Percentiles rank a stretch among this genome's conserved stretches.
Conservation (phyloP, 1,140 invertebrate species). For the Lepidurus apus region DNA sequence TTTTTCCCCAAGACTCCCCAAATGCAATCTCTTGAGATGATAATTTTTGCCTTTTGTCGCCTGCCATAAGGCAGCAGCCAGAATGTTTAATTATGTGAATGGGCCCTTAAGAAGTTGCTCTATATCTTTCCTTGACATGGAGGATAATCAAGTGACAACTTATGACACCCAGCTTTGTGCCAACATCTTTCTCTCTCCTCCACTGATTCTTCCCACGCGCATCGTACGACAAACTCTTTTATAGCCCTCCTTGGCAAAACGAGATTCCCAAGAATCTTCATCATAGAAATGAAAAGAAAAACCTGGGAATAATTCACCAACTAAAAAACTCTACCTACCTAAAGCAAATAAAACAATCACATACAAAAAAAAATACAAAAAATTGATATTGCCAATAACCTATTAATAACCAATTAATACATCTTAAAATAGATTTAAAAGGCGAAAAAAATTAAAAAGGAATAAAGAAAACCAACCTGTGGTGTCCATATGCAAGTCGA, state of each 20-base stretch:
- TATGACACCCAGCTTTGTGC: conserved; percentile 7
- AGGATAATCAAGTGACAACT: conserved; percentile 14
- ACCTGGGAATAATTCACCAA: too few relatives aligned
- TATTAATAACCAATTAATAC: too few relatives aligned
- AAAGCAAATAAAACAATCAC: too few relatives aligned
- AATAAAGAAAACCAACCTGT: conserved; percentile 60
- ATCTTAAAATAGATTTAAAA: too few relatives aligned
- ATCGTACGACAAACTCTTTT: neutral
- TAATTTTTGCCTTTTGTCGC: conserved; percentile 22
- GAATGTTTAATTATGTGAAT: conserved; percentile 20
- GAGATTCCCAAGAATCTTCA: neutral
- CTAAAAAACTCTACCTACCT: too few relatives aligned
- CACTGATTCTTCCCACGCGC: conserved; percentile 17
- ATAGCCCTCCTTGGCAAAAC: neutral
- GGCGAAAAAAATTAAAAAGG: neutral
- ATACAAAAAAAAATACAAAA: too few relatives aligned
- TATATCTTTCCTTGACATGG: neutral
- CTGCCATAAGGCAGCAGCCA: conserved; percentile 3
- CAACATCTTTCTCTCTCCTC: neutral
- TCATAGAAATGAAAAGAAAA: too few relatives aligned
- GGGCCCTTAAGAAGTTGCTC: neutral
- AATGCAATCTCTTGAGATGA: conserved; percentile 7
- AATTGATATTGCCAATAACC: too few relatives aligned
- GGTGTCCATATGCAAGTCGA: conserved; percentile 62
- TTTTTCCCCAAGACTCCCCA: neutral